These are phyloP conservation scores for Passer montanus DNA, from an alignment of 2,113 vertebrate species.

Conservation along the genomic window DNA sequence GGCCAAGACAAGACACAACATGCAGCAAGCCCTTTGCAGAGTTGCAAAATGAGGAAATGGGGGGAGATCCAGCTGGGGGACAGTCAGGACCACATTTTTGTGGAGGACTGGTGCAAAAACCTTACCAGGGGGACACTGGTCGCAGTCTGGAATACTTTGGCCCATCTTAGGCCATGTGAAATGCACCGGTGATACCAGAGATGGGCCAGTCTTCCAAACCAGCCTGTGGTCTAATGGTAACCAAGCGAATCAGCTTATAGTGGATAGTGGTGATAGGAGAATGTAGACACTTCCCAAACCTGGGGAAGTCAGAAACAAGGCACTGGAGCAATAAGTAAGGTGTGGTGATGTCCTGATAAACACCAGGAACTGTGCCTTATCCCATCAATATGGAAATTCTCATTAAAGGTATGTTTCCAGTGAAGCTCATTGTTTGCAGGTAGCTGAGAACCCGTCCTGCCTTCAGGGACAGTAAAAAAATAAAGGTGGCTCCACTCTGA, in stretches of 20 bases:
- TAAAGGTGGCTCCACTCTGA: neutral
- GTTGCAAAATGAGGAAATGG: neutral
- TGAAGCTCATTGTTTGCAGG: neutral
- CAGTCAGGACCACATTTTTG: neutral
- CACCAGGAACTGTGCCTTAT: neutral
- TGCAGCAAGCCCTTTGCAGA: accelerated
- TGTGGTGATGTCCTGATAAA: neutral
- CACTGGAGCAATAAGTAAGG: neutral
- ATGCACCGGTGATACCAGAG: neutral
- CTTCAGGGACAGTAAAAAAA: neutral
- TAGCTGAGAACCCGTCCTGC: neutral
- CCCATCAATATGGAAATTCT: neutral
- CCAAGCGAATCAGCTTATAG: accelerated
- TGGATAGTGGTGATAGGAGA: neutral
- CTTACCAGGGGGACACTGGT: neutral
- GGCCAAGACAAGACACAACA: neutral
- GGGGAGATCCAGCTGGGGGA: neutral
- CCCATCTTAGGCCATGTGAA: neutral
- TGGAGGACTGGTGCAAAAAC: neutral
- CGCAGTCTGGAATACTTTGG: neutral
- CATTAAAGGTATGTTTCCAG: neutral
- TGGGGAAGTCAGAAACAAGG: neutral
- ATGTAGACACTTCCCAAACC: neutral
- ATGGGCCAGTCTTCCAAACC: neutral
- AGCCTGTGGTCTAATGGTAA: neutral